Conservation (phyloP, 2,888 invertebrate genomes). For the Pecten maximus region DNA sequence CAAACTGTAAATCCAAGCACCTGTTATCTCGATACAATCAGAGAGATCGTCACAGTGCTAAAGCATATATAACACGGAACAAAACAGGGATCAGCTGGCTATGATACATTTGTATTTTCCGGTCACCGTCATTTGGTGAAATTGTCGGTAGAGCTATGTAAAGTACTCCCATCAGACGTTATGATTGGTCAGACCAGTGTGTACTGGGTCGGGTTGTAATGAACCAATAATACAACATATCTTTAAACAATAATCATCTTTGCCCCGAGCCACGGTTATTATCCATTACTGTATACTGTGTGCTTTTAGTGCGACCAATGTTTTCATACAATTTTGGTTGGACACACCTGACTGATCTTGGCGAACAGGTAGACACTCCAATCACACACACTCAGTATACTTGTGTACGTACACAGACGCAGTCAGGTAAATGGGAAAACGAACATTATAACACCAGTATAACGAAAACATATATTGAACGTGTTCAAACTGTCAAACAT, state of each 20-base stretch:
- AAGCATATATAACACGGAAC: no score
- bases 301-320: constrained; percentile 9
- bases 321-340: constrained; percentile 4
- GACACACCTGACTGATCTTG: background rate
- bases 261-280: background rate
- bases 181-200: background rate
- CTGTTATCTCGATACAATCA: no score
- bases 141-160: background rate
- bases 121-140: background rate
- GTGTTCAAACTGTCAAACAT: constrained; percentile 14
- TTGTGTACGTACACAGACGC: background rate
- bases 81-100: no score
- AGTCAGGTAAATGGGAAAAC: constrained; percentile 6
- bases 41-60: no score
- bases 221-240: background rate
- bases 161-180: background rate
- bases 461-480: background rate
- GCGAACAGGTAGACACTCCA: constrained; percentile 1
- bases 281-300: background rate
- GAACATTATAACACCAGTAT: background rate
- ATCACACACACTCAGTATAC: background rate
- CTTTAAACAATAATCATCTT: constrained; percentile 3
- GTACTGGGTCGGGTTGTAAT: background rate
- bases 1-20: no score
- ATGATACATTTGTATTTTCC: no score